These are phyloP conservation scores for Microcebus tavaratra DNA, from an alignment of 2,113 vertebrate genomes.

Conservation along the genomic window DNA sequence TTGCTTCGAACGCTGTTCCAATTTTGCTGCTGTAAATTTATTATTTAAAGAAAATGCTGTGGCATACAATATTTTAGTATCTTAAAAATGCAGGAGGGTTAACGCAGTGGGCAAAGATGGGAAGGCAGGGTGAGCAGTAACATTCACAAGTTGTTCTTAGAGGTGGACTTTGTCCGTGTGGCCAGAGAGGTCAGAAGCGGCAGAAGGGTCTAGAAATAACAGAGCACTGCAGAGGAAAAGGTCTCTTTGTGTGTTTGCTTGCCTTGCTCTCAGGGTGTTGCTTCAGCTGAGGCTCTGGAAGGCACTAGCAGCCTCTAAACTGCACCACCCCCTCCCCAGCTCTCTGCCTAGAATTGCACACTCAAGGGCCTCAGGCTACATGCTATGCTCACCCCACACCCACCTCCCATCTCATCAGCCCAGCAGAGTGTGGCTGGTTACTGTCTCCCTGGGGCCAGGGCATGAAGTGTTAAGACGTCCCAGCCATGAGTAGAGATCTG, in stretches of 20 bases:
- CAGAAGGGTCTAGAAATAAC: not conserved
- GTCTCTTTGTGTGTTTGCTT: not conserved
- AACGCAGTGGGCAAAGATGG: conserved; percentile 8
- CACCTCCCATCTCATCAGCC: not conserved
- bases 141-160: not conserved
- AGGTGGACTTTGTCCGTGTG: not conserved
- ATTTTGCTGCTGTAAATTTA: conserved; percentile 67
- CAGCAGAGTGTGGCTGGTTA: not conserved
- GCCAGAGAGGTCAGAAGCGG: not conserved
- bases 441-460: not conserved
- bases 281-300: not conserved
- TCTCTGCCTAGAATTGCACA: not conserved
- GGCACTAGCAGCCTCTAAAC: not conserved
- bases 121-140: not conserved
- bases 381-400: accelerated
- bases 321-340: not conserved
- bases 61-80: conserved; percentile 67
- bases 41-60: conserved; percentile 77
- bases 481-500: not conserved
- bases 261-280: not conserved
- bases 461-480: not conserved
- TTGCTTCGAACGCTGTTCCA: conserved; percentile 59
- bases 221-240: not conserved
- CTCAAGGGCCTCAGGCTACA: not conserved
- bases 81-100: conserved; percentile 66